Evolutionary conservation across 2,113 vertebrate genomes (phyloP).

Genomic region (Rhynchomys soricoides): DNA sequence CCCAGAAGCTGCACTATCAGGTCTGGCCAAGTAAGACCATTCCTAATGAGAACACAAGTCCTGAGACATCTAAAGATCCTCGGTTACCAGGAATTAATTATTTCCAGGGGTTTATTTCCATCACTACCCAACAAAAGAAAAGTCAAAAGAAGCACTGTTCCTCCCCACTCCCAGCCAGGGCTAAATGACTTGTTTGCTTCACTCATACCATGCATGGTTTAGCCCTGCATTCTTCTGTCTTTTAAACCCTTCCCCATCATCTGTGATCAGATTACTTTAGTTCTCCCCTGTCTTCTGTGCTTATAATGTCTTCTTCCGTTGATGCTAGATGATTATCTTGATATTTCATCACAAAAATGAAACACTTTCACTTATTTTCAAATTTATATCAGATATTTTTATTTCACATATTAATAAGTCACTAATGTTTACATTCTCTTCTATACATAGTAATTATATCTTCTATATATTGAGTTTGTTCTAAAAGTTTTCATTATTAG

Average conservation of each 20-base stretch:
- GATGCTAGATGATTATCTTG: neutral
- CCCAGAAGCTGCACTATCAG: neutral
- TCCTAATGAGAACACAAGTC: constrained; percentile 41
- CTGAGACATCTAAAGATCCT: constrained; percentile 13
- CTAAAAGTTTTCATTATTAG: neutral
- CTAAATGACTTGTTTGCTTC: neutral
- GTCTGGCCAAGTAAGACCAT: neutral
- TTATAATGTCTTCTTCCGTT: neutral
- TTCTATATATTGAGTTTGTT: neutral
- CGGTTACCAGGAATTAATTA: constrained; percentile 24
- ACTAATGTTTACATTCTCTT: neutral
- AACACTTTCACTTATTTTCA: neutral
- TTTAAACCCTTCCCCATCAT: neutral
- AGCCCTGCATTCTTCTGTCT: neutral
- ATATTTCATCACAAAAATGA: neutral
- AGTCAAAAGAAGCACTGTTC: neutral
- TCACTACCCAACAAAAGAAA: neutral
- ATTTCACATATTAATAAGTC: neutral
- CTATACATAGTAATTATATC: neutral
- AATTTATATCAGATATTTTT: neutral
- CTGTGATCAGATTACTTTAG: neutral
- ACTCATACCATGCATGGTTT: neutral
- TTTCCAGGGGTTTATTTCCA: neutral
- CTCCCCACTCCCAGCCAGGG: neutral
- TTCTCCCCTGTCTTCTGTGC: neutral